A percentile compares a stretch with the other conserved stretches of the same genome.
Conservation (phyloP, 1,140 invertebrate species). For the Holcopasites calliopsidis region DNA sequence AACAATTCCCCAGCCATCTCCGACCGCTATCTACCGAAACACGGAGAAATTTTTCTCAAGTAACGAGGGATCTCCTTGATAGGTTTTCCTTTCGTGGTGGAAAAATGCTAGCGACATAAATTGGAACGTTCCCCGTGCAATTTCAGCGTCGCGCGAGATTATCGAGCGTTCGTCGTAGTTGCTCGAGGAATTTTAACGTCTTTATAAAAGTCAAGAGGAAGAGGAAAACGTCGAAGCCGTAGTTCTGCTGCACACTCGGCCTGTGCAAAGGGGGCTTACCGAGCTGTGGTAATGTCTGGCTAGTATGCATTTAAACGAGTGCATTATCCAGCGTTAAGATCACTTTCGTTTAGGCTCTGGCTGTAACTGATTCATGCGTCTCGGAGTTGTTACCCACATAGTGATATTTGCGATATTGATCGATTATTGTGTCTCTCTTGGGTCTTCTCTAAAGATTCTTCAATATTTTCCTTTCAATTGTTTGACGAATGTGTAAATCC, state of each 20-base stretch:
- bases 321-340: slow-evolving; percentile 65
- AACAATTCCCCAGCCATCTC: not conserved
- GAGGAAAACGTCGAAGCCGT: slow-evolving; percentile 22
- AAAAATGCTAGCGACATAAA: slow-evolving; percentile 45
- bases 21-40: slow-evolving; percentile 8
- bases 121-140: slow-evolving; percentile 51
- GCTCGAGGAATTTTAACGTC: slow-evolving; percentile 61
- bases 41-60: slow-evolving; percentile 36
- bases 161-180: slow-evolving; percentile 46
- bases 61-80: slow-evolving; percentile 40
- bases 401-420: slow-evolving; percentile 23
- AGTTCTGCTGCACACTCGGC: slow-evolving; percentile 25
- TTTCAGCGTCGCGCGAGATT: slow-evolving; percentile 62
- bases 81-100: slow-evolving; percentile 14
- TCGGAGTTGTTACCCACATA: slow-evolving; percentile 40
- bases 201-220: slow-evolving; percentile 62
- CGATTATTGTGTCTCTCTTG: not conserved
- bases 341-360: slow-evolving; percentile 29
- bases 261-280: slow-evolving; percentile 52
- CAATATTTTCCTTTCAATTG: not conserved
- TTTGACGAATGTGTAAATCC: not conserved
- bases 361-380: slow-evolving; percentile 59
- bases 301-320: slow-evolving; percentile 77
- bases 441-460: not conserved
- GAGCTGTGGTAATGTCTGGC: slow-evolving; percentile 62